Percentiles rank a stretch among this genome's conserved stretches.
Evolutionary conservation across 2,113 vertebrate species (phyloP).

Genomic region (Junco hyemalis): DNA sequence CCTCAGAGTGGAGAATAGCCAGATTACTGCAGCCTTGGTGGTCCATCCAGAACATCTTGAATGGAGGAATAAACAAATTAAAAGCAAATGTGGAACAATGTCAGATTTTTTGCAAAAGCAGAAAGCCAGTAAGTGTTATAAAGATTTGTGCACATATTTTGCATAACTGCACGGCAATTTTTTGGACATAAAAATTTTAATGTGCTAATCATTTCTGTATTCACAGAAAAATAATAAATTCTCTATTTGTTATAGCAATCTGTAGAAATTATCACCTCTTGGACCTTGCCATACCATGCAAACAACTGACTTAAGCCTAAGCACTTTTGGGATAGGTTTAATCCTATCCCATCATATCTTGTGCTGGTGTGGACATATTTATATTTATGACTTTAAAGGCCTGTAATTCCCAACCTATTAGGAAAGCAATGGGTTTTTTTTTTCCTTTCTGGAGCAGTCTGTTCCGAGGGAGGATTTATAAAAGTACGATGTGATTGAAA

Average conservation of each 20-base stretch:
- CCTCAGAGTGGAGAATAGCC: background rate
- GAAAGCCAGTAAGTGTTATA: background rate
- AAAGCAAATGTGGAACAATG: background rate
- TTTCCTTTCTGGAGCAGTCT: background rate
- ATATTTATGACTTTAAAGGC: background rate
- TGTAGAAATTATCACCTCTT: background rate
- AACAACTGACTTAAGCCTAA: background rate
- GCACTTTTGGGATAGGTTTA: background rate
- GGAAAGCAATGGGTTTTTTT: background rate
- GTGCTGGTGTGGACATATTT: background rate
- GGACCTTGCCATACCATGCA: background rate
- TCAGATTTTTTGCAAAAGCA: background rate
- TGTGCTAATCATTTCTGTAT: background rate
- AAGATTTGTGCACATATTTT: background rate
- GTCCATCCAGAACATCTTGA: background rate
- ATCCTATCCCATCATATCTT: background rate
- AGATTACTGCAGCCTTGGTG: conserved; percentile 14
- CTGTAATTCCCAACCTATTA: background rate
- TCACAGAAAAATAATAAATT: background rate
- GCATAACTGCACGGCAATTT: background rate
- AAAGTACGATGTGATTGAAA: background rate
- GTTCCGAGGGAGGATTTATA: background rate
- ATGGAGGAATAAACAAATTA: background rate
- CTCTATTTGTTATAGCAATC: background rate
- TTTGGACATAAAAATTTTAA: background rate